Evolutionary conservation across 2,113 vertebrate genomes (phyloP), one percentile per base, ranked within the genome.

Genomic region (Chunga burmeisteri): DNA sequence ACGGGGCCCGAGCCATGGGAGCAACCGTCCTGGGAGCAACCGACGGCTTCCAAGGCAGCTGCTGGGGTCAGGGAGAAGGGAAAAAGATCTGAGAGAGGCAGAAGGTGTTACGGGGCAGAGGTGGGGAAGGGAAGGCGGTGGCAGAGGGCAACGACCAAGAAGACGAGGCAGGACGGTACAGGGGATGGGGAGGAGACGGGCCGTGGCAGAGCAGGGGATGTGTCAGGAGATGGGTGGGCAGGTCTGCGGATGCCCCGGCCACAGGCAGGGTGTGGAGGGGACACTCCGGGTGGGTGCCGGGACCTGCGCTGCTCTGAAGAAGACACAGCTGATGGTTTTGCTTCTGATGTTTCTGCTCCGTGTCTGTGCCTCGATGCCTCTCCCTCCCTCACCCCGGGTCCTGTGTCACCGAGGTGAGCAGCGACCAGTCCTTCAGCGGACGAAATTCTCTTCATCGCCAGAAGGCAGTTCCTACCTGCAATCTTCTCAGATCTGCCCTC

Each of bases 241-340:
- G 78, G 62, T 20, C 72, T 22, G 38, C 0, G 53, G 55, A 3
- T 7, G 25, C 30, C 86, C 52, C 58, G 5, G 47, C 25, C 44
- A 3, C 1, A 1, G 0, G 73, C n/a, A 56, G 21, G 26, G 6
- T 0, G 22, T 1, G 7, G 49, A 6, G 8, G 27, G 94, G 86
- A 26, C 30, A 4, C 0, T 10, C 12, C 16, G 12, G 9, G n/a
- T 16, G 36, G 29, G 22, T 59, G 38, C 38, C 38, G 72, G 65
- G 23, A 32, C 30, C 6, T 10, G 72, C 20, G 4, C 1, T 3
- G 38, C 81, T n/a, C 87, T 10, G 46, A 36, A 12, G 56, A 2
- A 1, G 0, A 13, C 42, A 23, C 47, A 75, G 46, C 36, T n/a
- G 50, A 38, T 7, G 70, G 0, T 16, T 44, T 49, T 42, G 16